Percentiles rank a stretch among this genome's conserved stretches.
These are phyloP conservation scores for Cladopsammia gracilis DNA, from an alignment of 64 coral and sea anemone species.

Conservation along the genomic window DNA sequence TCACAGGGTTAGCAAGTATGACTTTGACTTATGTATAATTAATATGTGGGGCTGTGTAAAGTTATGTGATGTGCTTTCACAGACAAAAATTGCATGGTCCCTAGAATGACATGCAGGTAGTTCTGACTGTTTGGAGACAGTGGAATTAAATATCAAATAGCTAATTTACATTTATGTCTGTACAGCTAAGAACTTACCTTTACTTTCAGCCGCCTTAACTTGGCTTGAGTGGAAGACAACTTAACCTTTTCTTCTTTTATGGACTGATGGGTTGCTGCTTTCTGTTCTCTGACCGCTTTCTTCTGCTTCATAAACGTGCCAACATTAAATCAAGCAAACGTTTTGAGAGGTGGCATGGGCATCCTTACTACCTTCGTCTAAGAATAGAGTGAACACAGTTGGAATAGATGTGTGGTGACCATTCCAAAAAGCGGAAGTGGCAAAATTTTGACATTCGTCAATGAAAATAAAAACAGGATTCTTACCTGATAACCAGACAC, in stretches of 20 bases:
- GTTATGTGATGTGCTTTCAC: neutral
- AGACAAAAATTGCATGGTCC: conserved; percentile 2
- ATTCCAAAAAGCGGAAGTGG: conserved; percentile 44
- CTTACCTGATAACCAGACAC: conserved; percentile 42
- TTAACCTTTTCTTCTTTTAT: conserved; percentile 40
- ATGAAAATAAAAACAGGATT: conserved; percentile 65
- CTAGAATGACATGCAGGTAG: neutral
- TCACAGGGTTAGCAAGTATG: neutral
- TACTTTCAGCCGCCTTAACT: conserved; percentile 18
- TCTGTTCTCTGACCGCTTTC: conserved; percentile 6
- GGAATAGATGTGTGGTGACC: neutral
- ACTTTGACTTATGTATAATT: neutral
- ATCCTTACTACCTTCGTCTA: conserved; percentile 40
- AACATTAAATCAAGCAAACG: conserved; percentile 62
- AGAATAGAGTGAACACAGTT: conserved; percentile 26
- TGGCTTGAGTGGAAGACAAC: conserved; percentile 14
- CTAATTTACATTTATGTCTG: conserved; percentile 38
- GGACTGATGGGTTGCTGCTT: conserved; percentile 32
- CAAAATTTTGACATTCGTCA: neutral
- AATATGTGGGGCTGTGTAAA: neutral
- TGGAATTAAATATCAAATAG: neutral
- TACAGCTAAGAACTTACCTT: conserved; percentile 60
- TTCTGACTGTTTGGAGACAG: neutral
- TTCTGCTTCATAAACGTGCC: conserved; percentile 58
- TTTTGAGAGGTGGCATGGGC: conserved; percentile 38